Base-by-base conservation (phyloP, 2,888 invertebrate species). In the Nomada fabriciana region DNA sequence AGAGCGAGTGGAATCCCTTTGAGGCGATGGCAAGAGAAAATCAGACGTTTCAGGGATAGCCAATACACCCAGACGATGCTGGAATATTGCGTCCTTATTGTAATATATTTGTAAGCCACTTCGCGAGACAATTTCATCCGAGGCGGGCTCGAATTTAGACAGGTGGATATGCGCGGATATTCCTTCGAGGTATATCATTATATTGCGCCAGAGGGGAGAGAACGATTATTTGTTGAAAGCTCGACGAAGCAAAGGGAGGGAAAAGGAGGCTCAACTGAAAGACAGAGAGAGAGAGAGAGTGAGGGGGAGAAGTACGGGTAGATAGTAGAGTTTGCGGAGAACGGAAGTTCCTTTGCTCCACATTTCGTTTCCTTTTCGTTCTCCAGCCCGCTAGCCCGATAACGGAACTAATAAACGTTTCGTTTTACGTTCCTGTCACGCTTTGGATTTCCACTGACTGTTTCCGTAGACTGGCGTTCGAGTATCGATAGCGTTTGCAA, bases 41-140 rank as follows among this genome's bases (percentile, higher is more conserved):
- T 82, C 89, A 76, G 87, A 76, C 82, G 76, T 73, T 84, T 81
- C 83, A 60, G 53, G 75, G 78, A 81, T 76, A 78, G 80, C 87
- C 88, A 78, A 87, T 87, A 81, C 71, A 65, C 64, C 59, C 57
- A 23, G 15, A 43, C 83, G 63, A 73, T 43, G 71, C 61, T 29
- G 72, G 89, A 85, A 89, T 89, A 90, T 90, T 89, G 89, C 89
- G 84, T 82, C 80, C 86, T 86, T 86, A 90, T 89, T 88, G 89
- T 88, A 89, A 88, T 89, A 90, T 90, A 89, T 90, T 89, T 90
- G 90, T 89, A 88, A 89, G 86, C 89, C 88, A 90, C 90, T 89
- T 88, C 84, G 88, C 80, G 84, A 89, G 89, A 90, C 90, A 89
- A 90, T 89, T 89, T 89, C 84, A 83, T 77, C 79, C 74, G 74